Evolutionary conservation across 2,888 invertebrate species (phyloP).

Genomic region (Machimus rusticus): DNA sequence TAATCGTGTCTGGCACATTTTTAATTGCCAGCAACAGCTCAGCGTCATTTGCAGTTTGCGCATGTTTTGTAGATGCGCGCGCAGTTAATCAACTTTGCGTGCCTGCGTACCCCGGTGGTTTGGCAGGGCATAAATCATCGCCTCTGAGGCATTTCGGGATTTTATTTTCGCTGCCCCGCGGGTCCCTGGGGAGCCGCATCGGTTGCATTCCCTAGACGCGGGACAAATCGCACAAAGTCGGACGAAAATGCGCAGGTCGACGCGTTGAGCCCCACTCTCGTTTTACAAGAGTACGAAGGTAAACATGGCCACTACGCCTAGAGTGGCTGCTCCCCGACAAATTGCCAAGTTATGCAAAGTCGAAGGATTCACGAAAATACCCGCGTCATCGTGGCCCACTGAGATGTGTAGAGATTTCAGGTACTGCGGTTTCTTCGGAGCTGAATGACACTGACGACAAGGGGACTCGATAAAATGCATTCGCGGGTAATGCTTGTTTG

Average conservation of each 20-base stretch:
- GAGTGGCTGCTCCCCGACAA: conserved; percentile 39
- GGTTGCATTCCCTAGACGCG: background rate
- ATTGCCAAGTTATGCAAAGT: conserved; percentile 38
- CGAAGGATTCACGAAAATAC: conserved; percentile 21
- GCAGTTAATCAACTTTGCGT: conserved; percentile 46
- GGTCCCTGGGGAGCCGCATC: background rate
- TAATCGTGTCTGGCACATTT: conserved; percentile 43
- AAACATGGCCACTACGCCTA: conserved; percentile 24
- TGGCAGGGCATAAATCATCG: conserved; percentile 44
- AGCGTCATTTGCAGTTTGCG: conserved; percentile 42
- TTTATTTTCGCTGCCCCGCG: background rate
- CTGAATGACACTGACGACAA: conserved; percentile 35
- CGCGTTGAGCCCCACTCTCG: conserved; percentile 35
- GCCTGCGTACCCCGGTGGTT: conserved; percentile 38
- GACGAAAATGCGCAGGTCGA: background rate
- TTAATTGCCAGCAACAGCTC: conserved; percentile 45
- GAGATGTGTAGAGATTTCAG: conserved; percentile 9
- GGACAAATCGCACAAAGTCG: background rate
- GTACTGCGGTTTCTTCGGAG: background rate
- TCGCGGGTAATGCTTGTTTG: background rate
- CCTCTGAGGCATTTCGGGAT: conserved; percentile 32
- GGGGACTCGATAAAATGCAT: background rate
- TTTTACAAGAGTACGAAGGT: conserved; percentile 37
- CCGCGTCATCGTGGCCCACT: background rate
- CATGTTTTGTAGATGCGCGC: conserved; percentile 43